A percentile compares a stretch with the other conserved stretches of the same genome.
Evolutionary conservation across 2,888 invertebrate genomes (phyloP).

Genomic region (Bombylius major): DNA sequence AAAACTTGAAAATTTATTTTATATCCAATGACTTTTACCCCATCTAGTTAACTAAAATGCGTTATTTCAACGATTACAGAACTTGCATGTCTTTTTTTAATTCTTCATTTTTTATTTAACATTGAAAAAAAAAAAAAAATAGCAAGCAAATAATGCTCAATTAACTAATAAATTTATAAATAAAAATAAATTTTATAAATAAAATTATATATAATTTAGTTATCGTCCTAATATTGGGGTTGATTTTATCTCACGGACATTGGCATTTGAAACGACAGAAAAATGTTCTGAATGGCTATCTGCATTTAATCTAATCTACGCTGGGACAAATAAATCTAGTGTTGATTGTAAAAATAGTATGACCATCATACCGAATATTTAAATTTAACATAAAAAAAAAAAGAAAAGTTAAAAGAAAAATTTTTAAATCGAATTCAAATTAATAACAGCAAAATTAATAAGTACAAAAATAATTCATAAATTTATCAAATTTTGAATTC

Average conservation of each 20-base stretch:
- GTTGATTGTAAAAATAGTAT: constrained; percentile 75
- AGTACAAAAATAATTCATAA: background rate
- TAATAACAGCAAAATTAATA: background rate
- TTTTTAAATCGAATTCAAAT: background rate
- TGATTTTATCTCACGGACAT: constrained; percentile 71
- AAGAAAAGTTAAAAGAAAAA: background rate
- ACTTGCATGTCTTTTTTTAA: no score
- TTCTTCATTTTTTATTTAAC: background rate
- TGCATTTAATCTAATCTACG: constrained; percentile 63
- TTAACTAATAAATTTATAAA: background rate
- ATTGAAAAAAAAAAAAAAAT: background rate
- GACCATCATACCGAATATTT: constrained; percentile 13
- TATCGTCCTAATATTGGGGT: constrained; percentile 86
- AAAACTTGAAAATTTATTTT: no score
- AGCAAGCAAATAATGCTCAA: background rate
- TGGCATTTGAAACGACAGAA: constrained; percentile 74
- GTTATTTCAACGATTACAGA: no score
- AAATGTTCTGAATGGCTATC: constrained; percentile 81
- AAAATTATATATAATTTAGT: constrained; percentile 51
- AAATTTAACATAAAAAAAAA: constrained; percentile 6
- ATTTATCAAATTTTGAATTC: no score
- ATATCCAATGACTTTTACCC: no score
- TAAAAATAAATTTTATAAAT: constrained; percentile 8
- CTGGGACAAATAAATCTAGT: constrained; percentile 53
- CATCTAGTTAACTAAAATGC: no score